Conservation (phyloP, 2,113 vertebrate species). For the Capra hircus region DNA sequence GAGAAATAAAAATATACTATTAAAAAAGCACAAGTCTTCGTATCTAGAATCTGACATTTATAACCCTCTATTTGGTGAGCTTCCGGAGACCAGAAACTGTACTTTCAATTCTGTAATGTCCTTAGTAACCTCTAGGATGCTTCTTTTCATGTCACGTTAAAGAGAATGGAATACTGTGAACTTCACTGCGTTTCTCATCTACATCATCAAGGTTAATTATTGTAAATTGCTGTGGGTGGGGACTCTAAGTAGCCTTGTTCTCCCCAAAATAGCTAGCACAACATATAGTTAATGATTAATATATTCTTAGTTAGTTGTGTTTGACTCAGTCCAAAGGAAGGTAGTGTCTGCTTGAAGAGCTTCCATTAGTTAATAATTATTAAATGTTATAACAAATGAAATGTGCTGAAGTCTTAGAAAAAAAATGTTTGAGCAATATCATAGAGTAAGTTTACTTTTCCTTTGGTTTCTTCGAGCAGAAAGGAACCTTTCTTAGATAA, state of each 20-base stretch:
- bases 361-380: constrained; percentile 34
- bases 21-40: not conserved
- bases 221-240: not conserved
- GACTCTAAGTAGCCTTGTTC: not conserved
- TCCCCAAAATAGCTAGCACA: not conserved
- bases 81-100: not conserved
- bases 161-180: not conserved
- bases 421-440: not conserved
- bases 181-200: not conserved
- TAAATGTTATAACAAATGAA: not conserved
- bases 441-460: not conserved
- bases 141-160: not conserved
- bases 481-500: not conserved
- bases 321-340: not conserved
- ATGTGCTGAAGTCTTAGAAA: not conserved
- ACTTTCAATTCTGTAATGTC: not conserved
- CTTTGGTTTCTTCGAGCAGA: constrained; percentile 20
- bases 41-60: not conserved
- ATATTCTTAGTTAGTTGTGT: not conserved
- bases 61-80: not conserved
- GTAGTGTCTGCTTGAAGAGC: not conserved
- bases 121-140: not conserved
- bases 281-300: not conserved
- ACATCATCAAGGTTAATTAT: not conserved
- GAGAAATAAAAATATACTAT: not conserved